Evolutionary conservation across 2,888 invertebrate species (phyloP).

Genomic region (Unio delphinus): DNA sequence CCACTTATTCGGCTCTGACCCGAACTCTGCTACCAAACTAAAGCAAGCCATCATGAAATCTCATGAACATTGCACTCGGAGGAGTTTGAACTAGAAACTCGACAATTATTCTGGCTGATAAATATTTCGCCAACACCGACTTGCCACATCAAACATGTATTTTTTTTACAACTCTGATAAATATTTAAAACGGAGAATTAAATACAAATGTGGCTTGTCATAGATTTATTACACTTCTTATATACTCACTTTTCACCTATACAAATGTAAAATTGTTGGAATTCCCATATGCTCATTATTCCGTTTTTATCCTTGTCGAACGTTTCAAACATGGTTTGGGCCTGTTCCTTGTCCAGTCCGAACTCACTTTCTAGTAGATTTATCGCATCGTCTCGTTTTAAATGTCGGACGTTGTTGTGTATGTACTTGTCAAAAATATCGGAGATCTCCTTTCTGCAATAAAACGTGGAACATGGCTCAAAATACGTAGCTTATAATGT

Average conservation of each 20-base stretch:
- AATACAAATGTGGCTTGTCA: too few species aligned
- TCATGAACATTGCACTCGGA: too few species aligned
- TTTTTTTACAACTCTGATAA: too few species aligned
- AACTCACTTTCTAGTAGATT: conserved; percentile 64
- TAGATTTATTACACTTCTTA: too few species aligned
- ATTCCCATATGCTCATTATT: conserved; percentile 69
- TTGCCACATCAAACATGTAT: too few species aligned
- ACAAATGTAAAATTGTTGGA: conserved; percentile 64
- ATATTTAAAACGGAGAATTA: too few species aligned
- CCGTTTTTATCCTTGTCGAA: conserved; percentile 69
- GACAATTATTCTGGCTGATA: too few species aligned
- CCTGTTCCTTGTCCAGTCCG: conserved; percentile 56
- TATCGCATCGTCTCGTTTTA: conserved; percentile 61
- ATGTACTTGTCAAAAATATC: conserved; percentile 66
- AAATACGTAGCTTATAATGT: background rate
- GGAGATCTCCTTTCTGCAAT: conserved; percentile 63
- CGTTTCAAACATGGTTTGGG: conserved; percentile 64
- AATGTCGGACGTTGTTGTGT: conserved; percentile 59
- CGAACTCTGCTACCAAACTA: too few species aligned
- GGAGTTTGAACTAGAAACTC: too few species aligned
- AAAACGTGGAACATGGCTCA: conserved; percentile 1
- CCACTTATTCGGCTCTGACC: too few species aligned
- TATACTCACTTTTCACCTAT: conserved; percentile 63
- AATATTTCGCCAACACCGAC: too few species aligned
- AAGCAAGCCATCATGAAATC: too few species aligned